These are phyloP conservation scores for Chironomus tentans DNA, from an alignment of 2,888 invertebrate genomes.

Conservation along the genomic window DNA sequence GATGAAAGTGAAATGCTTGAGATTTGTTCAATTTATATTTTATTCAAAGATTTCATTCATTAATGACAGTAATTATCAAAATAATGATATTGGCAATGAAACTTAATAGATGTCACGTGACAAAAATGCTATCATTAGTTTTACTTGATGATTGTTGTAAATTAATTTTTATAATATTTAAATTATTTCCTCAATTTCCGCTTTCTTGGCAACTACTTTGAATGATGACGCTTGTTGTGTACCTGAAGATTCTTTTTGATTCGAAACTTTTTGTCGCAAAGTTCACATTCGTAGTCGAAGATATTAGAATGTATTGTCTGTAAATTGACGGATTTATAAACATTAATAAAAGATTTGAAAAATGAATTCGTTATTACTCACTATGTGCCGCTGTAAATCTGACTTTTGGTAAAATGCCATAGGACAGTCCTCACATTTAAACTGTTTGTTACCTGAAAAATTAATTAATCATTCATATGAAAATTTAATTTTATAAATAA, in stretches of 20 bases:
- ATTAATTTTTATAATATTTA: not conserved
- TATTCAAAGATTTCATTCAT: not conserved
- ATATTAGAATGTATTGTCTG: slow-evolving; percentile 6
- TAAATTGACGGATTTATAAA: not conserved
- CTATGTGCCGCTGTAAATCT: not conserved
- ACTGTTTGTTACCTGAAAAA: not conserved
- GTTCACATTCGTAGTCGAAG: not conserved
- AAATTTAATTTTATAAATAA: too few species aligned
- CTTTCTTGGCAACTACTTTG: not conserved
- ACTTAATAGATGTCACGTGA: not conserved
- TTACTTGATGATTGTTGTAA: not conserved
- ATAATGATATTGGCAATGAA: not conserved
- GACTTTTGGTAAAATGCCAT: slow-evolving; percentile 18
- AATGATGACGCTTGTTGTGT: slow-evolving; percentile 10
- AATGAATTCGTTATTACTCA: not conserved
- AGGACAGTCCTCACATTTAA: not conserved
- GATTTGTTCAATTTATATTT: not conserved
- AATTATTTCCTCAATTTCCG: too few species aligned
- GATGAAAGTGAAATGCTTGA: not conserved
- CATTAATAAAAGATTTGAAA: not conserved
- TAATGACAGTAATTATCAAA: not conserved
- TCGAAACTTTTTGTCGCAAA: not conserved
- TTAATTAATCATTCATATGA: too few species aligned
- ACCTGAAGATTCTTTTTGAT: slow-evolving; percentile 21
- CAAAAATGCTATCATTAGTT: not conserved